These are phyloP conservation scores for Silurus glanis DNA, from an alignment of 2,113 vertebrate species.

Conservation along the genomic window DNA sequence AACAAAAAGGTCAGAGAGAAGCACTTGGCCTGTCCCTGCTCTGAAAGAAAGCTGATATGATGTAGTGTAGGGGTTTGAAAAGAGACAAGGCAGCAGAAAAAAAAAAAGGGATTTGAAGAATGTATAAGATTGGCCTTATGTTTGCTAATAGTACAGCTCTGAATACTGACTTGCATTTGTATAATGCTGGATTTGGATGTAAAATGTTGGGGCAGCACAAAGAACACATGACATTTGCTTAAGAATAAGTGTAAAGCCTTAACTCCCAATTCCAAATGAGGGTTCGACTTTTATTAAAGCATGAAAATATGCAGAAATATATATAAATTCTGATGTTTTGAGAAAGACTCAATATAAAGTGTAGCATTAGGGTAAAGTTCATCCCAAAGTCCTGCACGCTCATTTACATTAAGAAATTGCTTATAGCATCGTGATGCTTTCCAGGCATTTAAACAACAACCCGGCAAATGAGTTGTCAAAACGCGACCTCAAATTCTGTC, in stretches of 20 bases:
- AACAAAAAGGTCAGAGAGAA: slow-evolving; percentile 51
- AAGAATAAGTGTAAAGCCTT: background rate
- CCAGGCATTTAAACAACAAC: slow-evolving; percentile 38
- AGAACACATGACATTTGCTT: background rate
- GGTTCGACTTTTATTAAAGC: background rate
- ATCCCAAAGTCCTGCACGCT: background rate
- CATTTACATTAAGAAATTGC: slow-evolving; percentile 39
- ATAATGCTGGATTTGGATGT: background rate
- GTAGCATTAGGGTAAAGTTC: background rate
- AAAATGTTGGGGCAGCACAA: background rate
- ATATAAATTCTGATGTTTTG: background rate
- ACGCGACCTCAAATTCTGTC: background rate
- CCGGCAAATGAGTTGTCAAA: slow-evolving; percentile 3
- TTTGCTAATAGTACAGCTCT: slow-evolving; percentile 66
- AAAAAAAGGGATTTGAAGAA: slow-evolving; percentile 63
- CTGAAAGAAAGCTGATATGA: slow-evolving; percentile 59
- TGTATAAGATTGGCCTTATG: slow-evolving; percentile 64
- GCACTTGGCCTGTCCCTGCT: slow-evolving; percentile 9
- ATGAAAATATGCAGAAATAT: background rate
- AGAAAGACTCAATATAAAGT: background rate
- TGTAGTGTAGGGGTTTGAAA: slow-evolving; percentile 57
- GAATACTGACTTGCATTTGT: slow-evolving; percentile 26
- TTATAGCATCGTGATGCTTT: slow-evolving; percentile 45
- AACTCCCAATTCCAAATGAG: background rate
- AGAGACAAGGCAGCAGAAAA: slow-evolving; percentile 63